Conservation (phyloP, 2,888 invertebrate genomes). For the Drosophila anomalata region DNA sequence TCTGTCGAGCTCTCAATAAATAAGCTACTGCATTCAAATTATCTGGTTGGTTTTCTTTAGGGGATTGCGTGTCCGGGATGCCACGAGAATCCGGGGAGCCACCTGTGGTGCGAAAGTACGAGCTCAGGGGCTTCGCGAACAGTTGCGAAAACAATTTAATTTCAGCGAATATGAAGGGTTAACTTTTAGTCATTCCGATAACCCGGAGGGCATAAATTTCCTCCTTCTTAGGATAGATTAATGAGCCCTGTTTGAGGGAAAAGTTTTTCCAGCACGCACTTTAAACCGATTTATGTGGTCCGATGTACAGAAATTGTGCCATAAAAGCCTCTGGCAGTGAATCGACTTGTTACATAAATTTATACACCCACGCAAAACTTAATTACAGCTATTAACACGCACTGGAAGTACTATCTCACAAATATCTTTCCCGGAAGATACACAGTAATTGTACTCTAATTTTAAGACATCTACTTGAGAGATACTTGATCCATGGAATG, state of each 20-base stretch:
- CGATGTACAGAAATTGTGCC: slow-evolving; percentile 1
- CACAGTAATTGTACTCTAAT: background rate
- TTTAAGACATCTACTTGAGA: too few relatives aligned
- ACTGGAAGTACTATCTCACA: background rate
- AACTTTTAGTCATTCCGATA: slow-evolving; percentile 17
- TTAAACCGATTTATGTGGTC: slow-evolving; percentile 1
- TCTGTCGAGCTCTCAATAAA: background rate
- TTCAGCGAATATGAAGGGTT: slow-evolving; percentile 27
- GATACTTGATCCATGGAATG: background rate
- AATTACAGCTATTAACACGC: slow-evolving; percentile 27
- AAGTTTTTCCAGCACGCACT: slow-evolving; percentile 21
- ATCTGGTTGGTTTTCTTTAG: background rate
- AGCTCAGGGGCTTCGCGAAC: slow-evolving; percentile 15
- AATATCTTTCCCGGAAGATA: background rate
- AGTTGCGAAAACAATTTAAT: slow-evolving; percentile 34
- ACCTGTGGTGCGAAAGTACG: slow-evolving; percentile 31
- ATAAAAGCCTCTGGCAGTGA: slow-evolving; percentile 9
- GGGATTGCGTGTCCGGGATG: slow-evolving; percentile 30
- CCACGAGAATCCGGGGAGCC: slow-evolving; percentile 13
- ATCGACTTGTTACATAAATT: slow-evolving; percentile 15
- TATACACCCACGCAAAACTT: slow-evolving; percentile 21
- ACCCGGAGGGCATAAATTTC: slow-evolving; percentile 4
- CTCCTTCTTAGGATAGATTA: slow-evolving; percentile 14
- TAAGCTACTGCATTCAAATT: slow-evolving; percentile 20
- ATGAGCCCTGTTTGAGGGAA: slow-evolving; percentile 26